Base-by-base conservation (phyloP, 2,113 vertebrate species). In the Lagopus muta region DNA sequence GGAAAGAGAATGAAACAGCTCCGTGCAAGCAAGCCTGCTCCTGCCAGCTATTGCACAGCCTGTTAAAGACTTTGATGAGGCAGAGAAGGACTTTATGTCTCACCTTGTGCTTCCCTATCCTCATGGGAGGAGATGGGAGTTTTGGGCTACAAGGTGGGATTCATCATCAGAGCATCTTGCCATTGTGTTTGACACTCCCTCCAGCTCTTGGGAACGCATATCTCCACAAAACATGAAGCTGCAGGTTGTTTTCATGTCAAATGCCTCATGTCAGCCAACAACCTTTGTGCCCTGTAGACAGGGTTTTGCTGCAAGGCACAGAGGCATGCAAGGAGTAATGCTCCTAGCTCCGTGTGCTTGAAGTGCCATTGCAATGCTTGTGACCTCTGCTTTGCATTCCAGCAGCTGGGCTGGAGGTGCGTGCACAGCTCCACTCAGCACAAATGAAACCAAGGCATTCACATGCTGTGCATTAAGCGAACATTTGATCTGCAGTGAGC, bases 381-480 rank as follows among this genome's bases (percentile, higher is more conserved):
- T 0, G 2, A 86, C 54, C 45, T 70, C 6, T 43, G 60, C 85
- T 92, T 38, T 27, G 32, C 0, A 0, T 82, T 84, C 57, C 76
- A 87, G 70, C 1, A 2, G 40, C 92, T 82, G 77, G 50, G 61
- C 18, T 22, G 66, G 92, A 52, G 81, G 85, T 90, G 95, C 64
- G 64, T 92, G 93, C 74, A 12, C 6, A 55, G 62, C 43, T 70
- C n/a, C 6, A 0, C 4, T 66, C 12, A 0, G 74, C 61, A 75
- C 80, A 95, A 95, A 97, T 92, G 73, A 95, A 97, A 95, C 72
- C 85, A 90, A 90, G 80, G 57, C 81, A n/a, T 60, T 40, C 92
- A 91, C 92, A 90, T 95, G 92, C 69, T 92, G 82, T 58, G 30
- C 76, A 86, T 93, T 93, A 96, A 27, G 18, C n/a, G 48, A 32